Percentiles rank a stretch among this genome's conserved stretches.
phyloP scores from a whole-genome alignment of 2,113 vertebrate genomes.

The Piprites chloris region DNA sequence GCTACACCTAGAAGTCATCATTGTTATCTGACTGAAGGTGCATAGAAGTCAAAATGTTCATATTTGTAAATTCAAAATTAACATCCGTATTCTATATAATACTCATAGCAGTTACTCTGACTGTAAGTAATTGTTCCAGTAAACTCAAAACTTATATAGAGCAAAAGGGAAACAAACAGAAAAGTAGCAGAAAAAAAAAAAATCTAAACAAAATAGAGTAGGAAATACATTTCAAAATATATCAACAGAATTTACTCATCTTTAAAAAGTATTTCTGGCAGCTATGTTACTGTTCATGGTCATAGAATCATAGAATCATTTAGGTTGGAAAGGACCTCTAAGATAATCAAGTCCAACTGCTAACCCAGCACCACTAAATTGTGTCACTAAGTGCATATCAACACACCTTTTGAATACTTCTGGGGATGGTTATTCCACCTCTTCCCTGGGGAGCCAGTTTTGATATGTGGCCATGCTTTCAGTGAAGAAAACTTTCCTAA shows the following conservation, averaged over 20 bases:
- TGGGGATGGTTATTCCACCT: too few species aligned
- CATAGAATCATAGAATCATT: background rate
- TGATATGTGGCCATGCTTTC: accelerated
- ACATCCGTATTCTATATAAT: background rate
- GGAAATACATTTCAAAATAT: background rate
- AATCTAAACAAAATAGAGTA: background rate
- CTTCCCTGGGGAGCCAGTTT: background rate
- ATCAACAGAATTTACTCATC: background rate
- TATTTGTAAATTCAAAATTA: background rate
- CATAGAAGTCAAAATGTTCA: background rate
- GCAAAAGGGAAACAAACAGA: background rate
- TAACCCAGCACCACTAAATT: background rate
- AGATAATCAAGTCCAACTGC: background rate
- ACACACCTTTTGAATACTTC: background rate
- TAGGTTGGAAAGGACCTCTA: background rate
- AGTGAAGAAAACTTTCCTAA: background rate
- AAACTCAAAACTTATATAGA: background rate
- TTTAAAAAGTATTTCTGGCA: background rate
- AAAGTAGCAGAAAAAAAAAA: background rate
- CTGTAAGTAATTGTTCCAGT: background rate
- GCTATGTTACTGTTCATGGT: background rate
- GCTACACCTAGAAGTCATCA: background rate
- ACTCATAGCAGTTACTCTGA: background rate
- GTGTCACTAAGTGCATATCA: background rate
- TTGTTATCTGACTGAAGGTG: background rate